Evolutionary conservation across 2,797 vertebrate species (phyloP), one percentile per base, ranked within the genome.

Genomic region (Garrulus glandarius): DNA sequence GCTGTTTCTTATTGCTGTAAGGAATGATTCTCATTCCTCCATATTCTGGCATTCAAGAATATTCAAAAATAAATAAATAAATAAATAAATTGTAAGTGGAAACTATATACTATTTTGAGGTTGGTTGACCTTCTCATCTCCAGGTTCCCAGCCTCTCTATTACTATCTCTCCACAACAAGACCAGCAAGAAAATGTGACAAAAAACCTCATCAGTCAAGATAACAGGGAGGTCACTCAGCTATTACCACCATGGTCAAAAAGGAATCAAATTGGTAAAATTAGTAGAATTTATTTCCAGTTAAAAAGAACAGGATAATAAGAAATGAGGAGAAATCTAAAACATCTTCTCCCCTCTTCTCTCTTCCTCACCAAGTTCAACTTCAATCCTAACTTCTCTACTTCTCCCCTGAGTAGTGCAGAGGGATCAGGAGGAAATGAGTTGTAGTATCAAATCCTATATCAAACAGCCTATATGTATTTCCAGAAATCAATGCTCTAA

Each of bases 331-430:
- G 11, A 87, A 53, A 57, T 23, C 11, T 39, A 22, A 68, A 64
- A 4, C 3, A 21, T 23, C 5, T 57, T 79, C 9, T 46, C 3
- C 14, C 3, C 1, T 18, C 7, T 15, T 3, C 5, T 63, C 6
- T 27, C 13, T 49, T 81, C 13, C 49, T 81, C 23, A 59, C 8
- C 6, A 50, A 55, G n/a, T 6, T 57, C 15, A 61, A 1, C 9
- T 39, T 47, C 17, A 20, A 7, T 41, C 13, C 18, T 30, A 68
- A 36, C 6, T 60, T 41, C 55, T 69, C 32, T 26, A 29, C 2
- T 32, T 74, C 16, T 61, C 3, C 15, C 13, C 3, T 7, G 13
- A 49, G 11, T 24, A 23, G 15, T 5, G 8, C 24, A 27, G 22
- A 5, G n/a, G 8, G 3, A 23, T 0, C 18, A 23, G 15, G 17